Evolutionary conservation across 2,113 vertebrate species (phyloP).

Genomic region (Formicarius rufipectus): DNA sequence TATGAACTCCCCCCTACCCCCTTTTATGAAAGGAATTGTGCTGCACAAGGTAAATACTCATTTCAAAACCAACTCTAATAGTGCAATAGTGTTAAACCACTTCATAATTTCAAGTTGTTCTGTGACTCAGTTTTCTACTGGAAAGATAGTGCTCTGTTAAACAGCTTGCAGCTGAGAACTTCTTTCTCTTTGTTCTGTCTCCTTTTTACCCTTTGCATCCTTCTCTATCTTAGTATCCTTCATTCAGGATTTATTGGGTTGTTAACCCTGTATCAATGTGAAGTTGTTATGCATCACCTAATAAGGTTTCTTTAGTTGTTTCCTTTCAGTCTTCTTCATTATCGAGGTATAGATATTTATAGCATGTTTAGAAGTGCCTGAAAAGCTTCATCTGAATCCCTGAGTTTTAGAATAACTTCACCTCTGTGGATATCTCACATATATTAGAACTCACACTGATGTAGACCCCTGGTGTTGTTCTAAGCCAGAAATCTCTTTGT

Average conservation of each 20-base stretch:
- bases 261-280: not conserved
- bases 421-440: not conserved
- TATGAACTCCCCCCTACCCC: rapidly evolving
- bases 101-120: not conserved
- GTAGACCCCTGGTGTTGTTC: rapidly evolving
- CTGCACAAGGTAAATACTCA: not conserved
- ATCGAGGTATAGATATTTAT: not conserved
- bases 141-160: not conserved
- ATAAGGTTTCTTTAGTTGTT: not conserved
- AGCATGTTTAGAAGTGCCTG: not conserved
- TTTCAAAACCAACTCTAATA: not conserved
- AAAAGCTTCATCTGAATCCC: not conserved
- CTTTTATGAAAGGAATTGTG: not conserved
- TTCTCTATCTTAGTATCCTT: not conserved
- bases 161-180: not conserved
- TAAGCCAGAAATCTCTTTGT: not conserved
- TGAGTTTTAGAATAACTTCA: not conserved
- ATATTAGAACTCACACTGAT: not conserved
- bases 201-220: not conserved
- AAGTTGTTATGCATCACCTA: not conserved
- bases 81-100: not conserved
- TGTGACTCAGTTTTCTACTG: not conserved
- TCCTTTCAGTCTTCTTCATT: not conserved
- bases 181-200: not conserved
- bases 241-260: not conserved